Evolutionary conservation across 2,113 vertebrate genomes (phyloP), one percentile per base, ranked within the genome.

Genomic region (Psilopsiagon aymara): DNA sequence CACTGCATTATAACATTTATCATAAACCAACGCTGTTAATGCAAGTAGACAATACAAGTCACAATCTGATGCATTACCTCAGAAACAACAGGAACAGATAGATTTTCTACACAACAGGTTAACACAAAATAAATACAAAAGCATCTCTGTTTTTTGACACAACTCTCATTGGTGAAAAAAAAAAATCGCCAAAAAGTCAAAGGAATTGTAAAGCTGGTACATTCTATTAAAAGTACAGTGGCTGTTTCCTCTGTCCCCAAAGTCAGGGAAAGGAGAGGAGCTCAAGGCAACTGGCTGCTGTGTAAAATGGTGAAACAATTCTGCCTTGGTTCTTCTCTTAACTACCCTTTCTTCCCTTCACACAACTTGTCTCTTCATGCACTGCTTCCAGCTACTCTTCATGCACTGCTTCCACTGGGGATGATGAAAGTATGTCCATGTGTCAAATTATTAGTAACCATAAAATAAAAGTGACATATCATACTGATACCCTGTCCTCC

Each of bases 61-160:
- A 94, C 86, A 87, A 47, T 62, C 37, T 76, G 82, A 89, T 67
- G 35, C 9, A 17, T 69, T 53, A 90, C 86, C 23, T n/a, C 46
- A 90, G 90, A 84, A 84, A 94, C 94, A 96, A 95, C 39, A 90
- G 46, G 70, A 97, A 92, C 5, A 47, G 81, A 95, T 20, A 91
- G 81, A 87, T 79, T 90, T 92, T 91, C 64, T 94, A 75, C 44
- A 92, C 92, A 68, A 20, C 80, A 88, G 77, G 75, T 88, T 92
- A 82, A 57, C 68, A 66, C 23, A 77, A 88, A 76, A 94, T 88
- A 96, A 55, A 94, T 79, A 94, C 52, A 80, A 94, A 92, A 92
- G 85, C 37, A 91, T 70, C 73, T 87, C 90, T 71, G 41, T 85
- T 94, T 86, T 89, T 55, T 90, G 63, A 69, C 86, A 94, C 1